Percentiles rank a stretch among this genome's conserved stretches.
phyloP scores from a whole-genome alignment of 53 echinoderm and acorn worm species.

The Stichopus horrens region DNA sequence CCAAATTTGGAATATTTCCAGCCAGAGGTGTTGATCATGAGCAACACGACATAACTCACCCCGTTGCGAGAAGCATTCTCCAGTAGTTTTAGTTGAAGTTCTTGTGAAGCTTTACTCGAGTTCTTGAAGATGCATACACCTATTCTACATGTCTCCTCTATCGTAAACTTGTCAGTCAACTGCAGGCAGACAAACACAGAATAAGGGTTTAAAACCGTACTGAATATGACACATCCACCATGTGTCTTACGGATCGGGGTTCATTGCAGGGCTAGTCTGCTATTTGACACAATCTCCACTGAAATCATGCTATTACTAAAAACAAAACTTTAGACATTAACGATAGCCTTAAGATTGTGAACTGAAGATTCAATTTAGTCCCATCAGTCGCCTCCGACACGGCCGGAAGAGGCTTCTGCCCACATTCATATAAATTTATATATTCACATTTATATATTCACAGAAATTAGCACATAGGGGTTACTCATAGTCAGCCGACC shows the following conservation, averaged over 20 bases:
- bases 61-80: constrained; percentile 39
- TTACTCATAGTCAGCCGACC: too few relatives aligned
- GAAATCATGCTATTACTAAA: too few relatives aligned
- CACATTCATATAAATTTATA: too few relatives aligned
- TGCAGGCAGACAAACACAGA: constrained; percentile 35
- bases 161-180: constrained; percentile 22
- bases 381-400: too few relatives aligned
- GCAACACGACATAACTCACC: constrained; percentile 35
- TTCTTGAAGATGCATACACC: constrained; percentile 39
- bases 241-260: constrained; percentile 17
- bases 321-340: too few relatives aligned
- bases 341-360: too few relatives aligned
- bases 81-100: constrained; percentile 35
- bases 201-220: not conserved
- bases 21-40: constrained; percentile 17
- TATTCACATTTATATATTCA: too few relatives aligned
- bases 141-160: constrained; percentile 37
- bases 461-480: too few relatives aligned
- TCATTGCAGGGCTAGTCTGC: constrained; percentile 16
- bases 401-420: too few relatives aligned
- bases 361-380: too few relatives aligned
- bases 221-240: too few relatives aligned
- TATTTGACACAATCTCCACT: too few relatives aligned
- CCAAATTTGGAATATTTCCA: constrained; percentile 3
- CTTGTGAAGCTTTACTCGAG: constrained; percentile 31